A percentile compares a stretch with the other conserved stretches of the same genome.
Evolutionary conservation across 2,888 invertebrate genomes (phyloP).

Genomic region (Pollenia amentaria): DNA sequence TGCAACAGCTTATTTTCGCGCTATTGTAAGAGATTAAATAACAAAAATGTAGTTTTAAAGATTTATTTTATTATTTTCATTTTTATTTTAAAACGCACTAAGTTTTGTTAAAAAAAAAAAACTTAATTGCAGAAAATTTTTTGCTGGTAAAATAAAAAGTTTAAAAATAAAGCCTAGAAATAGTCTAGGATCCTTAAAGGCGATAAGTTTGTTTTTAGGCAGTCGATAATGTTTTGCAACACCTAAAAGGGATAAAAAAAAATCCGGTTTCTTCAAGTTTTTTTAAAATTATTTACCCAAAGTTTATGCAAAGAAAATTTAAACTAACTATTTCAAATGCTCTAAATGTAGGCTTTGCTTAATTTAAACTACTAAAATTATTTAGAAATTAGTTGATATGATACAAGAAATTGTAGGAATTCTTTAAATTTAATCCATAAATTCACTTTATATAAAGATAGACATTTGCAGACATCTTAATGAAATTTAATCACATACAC

Average conservation of each 20-base stretch:
- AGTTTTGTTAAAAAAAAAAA: conserved; percentile 4
- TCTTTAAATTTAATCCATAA: too few species aligned
- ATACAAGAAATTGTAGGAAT: too few species aligned
- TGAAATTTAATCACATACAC: too few species aligned
- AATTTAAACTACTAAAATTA: too few species aligned
- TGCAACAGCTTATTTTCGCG: conserved; percentile 70
- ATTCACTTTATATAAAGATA: too few species aligned
- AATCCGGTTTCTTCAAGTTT: too few species aligned
- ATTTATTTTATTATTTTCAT: conserved; percentile 33
- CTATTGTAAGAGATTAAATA: conserved; percentile 25
- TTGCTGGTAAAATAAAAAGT: neutral
- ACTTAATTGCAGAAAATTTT: neutral
- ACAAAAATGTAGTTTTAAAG: neutral
- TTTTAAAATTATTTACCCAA: too few species aligned
- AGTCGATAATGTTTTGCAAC: conserved; percentile 13
- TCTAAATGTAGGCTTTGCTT: too few species aligned
- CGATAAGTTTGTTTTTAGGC: conserved; percentile 31
- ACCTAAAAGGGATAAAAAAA: neutral
- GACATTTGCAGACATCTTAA: too few species aligned
- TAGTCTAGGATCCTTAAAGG: neutral
- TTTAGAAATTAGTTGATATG: too few species aligned
- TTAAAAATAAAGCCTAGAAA: conserved; percentile 6
- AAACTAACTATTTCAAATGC: too few species aligned
- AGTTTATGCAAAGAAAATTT: too few species aligned
- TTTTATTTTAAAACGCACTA: conserved; percentile 8